Conservation (phyloP, 2,888 invertebrate species). For the Noctua janthe region DNA sequence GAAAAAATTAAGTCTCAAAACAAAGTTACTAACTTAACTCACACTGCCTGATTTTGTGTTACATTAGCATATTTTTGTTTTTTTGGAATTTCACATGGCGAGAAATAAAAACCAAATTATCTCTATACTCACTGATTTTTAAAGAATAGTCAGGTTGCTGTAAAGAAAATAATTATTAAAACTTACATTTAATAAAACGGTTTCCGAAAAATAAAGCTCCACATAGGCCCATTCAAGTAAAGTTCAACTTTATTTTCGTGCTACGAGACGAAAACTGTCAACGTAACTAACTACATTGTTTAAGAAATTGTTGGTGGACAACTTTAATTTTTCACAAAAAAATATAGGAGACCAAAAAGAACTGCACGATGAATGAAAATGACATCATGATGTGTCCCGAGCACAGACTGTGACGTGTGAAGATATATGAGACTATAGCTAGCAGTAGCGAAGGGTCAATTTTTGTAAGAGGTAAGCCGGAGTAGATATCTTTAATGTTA, state of each 20-base stretch:
- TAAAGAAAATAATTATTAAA: neutral
- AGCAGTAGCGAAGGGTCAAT: no score
- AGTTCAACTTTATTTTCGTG: neutral
- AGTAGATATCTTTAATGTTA: no score
- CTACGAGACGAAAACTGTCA: neutral
- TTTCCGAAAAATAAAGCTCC: neutral
- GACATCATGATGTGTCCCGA: neutral
- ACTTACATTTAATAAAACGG: neutral
- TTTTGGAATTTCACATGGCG: neutral
- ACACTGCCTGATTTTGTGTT: neutral
- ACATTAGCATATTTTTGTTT: neutral
- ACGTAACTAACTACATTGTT: neutral
- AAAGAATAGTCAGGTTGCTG: neutral
- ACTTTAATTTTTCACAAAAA: neutral
- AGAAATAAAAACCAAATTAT: neutral
- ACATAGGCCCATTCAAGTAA: neutral
- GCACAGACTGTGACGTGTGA: no score
- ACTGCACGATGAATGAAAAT: neutral
- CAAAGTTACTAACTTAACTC: conserved; percentile 5
- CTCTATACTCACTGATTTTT: neutral
- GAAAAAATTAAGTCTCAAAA: conserved; percentile 49
- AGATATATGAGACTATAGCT: neutral
- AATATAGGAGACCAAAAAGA: neutral
- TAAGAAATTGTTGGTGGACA: neutral
- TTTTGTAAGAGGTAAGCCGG: no score